Evolutionary conservation across 2,888 invertebrate species (phyloP).

Genomic region (Phorcus lineatus): DNA sequence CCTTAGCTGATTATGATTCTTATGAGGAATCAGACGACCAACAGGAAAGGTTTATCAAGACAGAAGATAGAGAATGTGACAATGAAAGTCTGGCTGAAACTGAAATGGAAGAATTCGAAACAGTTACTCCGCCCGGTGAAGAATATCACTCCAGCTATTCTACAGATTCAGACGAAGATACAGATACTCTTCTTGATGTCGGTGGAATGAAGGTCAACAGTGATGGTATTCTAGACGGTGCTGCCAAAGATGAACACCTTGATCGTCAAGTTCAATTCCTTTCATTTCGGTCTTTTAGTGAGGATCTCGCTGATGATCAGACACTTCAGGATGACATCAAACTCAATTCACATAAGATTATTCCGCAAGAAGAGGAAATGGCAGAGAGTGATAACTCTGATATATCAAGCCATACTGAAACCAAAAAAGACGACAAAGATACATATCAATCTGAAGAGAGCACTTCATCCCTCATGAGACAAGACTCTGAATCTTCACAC

Average conservation of each 20-base stretch:
- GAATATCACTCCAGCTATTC: neutral
- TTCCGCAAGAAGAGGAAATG: neutral
- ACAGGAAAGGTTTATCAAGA: neutral
- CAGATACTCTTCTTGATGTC: neutral
- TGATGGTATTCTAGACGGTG: neutral
- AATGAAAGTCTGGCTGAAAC: conserved; percentile 18
- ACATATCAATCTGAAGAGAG: neutral
- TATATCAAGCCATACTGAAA: too few species aligned
- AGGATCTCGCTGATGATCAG: neutral
- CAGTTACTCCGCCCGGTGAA: neutral
- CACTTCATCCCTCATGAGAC: neutral
- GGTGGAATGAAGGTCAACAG: neutral
- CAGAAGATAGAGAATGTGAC: neutral
- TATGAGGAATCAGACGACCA: neutral
- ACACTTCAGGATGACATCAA: neutral
- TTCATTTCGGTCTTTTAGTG: neutral
- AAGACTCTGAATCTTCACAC: neutral
- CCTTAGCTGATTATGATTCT: neutral
- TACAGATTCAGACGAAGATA: neutral
- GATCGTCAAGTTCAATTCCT: neutral
- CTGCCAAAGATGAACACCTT: neutral
- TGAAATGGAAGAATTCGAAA: conserved; percentile 23
- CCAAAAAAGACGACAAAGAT: neutral
- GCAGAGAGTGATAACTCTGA: too few species aligned
- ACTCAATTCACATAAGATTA: neutral